Conservation (phyloP, 2,113 vertebrate genomes). For the Brienomyrus brachyistius region DNA sequence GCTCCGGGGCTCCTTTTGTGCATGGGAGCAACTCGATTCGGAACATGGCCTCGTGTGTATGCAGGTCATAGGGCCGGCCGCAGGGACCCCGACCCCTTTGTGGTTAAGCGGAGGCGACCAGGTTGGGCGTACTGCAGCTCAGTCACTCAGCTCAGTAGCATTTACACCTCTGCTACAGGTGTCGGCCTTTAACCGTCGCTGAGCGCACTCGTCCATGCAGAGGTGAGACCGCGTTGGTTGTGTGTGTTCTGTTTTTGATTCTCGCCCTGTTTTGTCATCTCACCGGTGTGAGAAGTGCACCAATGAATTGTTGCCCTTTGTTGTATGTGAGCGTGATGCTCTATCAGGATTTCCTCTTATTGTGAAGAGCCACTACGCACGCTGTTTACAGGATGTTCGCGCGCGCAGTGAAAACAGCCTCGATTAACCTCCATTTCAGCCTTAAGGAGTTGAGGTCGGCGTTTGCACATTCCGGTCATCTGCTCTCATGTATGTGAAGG, state of each 20-base stretch:
- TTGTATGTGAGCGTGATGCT: slow-evolving; percentile 32
- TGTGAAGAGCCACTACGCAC: slow-evolving; percentile 17
- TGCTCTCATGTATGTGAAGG: not conserved
- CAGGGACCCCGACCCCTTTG: not conserved
- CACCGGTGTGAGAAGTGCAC: not conserved
- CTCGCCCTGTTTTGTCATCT: not conserved
- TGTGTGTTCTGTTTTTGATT: not conserved
- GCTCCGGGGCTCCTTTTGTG: not conserved
- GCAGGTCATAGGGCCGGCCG: not conserved
- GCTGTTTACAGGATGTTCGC: slow-evolving; percentile 34
- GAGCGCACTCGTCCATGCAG: too few species aligned
- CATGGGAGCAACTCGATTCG: not conserved
- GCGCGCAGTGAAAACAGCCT: slow-evolving; percentile 8
- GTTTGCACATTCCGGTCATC: not conserved
- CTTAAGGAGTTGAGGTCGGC: not conserved
- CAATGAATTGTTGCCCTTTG: slow-evolving; percentile 22
- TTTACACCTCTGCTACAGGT: not conserved
- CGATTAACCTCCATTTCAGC: not conserved
- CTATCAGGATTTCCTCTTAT: slow-evolving; percentile 31
- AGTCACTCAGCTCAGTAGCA: not conserved
- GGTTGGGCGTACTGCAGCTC: not conserved
- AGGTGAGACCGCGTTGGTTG: not conserved
- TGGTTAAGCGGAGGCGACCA: not conserved
- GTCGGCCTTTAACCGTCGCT: not conserved
- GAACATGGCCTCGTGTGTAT: not conserved